These are phyloP conservation scores for Drosophila ananassae DNA, from an alignment of 1,140 invertebrate genomes.

Conservation along the genomic window DNA sequence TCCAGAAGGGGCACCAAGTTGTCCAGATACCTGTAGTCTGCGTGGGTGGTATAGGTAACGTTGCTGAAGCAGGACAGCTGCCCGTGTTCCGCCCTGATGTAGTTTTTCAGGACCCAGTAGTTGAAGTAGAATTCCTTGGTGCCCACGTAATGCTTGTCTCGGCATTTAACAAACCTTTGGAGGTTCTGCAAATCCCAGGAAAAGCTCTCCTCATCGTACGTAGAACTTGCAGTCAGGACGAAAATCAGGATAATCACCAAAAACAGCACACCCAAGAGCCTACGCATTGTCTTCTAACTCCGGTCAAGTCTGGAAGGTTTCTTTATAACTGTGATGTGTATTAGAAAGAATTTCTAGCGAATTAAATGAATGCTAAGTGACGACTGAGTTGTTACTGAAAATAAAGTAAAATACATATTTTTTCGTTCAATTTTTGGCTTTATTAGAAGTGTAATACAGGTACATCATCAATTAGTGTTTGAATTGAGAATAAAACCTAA, in stretches of 20 bases:
- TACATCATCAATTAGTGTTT: neutral
- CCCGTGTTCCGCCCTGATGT: conserved; percentile 87
- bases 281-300: neutral
- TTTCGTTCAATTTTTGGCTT: no score
- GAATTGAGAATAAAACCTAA: neutral
- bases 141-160: conserved; percentile 86
- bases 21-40: conserved; percentile 94
- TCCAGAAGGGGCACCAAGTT: conserved; percentile 93
- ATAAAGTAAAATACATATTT: neutral
- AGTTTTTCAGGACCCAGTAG: conserved; percentile 95
- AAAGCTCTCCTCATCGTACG: neutral
- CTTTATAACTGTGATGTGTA: neutral
- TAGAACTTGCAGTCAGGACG: neutral
- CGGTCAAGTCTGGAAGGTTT: no score
- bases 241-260: neutral
- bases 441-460: no score
- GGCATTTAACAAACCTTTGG: conserved; percentile 84
- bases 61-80: conserved; percentile 89
- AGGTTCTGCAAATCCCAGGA: neutral
- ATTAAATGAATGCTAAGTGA: neutral
- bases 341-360: neutral
- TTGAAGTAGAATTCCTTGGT: conserved; percentile 89
- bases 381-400: neutral
- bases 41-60: conserved; percentile 95
- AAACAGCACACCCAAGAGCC: neutral